Percentiles rank a stretch among this genome's conserved stretches.
These are phyloP conservation scores for Yoshiicerus persimilis DNA, from an alignment of 1,140 invertebrate genomes.

Conservation along the genomic window DNA sequence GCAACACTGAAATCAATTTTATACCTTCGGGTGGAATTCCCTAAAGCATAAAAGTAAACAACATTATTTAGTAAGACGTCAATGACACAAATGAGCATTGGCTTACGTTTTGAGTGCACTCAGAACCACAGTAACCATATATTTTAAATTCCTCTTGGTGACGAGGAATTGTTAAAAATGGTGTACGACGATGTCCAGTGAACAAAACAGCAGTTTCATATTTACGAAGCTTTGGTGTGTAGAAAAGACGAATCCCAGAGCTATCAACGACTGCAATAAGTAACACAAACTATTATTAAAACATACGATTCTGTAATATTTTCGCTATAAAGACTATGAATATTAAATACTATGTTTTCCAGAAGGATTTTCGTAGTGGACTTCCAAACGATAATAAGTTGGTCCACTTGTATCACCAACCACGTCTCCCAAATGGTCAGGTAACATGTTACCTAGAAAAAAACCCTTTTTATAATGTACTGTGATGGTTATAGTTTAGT, in stretches of 20 bases:
- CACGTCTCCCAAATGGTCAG: slow-evolving; percentile 68
- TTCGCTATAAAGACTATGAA: background rate
- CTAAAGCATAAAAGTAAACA: background rate
- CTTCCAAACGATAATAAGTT: slow-evolving; percentile 82
- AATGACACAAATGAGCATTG: background rate
- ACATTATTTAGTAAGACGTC: too few relatives aligned
- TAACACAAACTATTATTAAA: background rate
- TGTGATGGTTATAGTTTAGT: background rate
- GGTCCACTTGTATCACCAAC: slow-evolving; percentile 63
- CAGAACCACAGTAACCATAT: slow-evolving; percentile 74
- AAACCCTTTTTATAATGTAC: background rate
- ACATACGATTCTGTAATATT: background rate
- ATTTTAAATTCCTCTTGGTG: slow-evolving; percentile 69
- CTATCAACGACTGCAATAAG: slow-evolving; percentile 65
- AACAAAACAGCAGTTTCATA: slow-evolving; percentile 78
- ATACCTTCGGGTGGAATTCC: slow-evolving; percentile 71
- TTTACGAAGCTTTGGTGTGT: slow-evolving; percentile 61
- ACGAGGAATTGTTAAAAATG: slow-evolving; percentile 77
- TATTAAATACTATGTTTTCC: slow-evolving; percentile 60
- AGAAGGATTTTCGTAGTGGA: slow-evolving; percentile 80
- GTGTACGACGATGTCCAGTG: slow-evolving; percentile 75
- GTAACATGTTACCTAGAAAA: slow-evolving; percentile 65
- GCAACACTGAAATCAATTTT: slow-evolving; percentile 73
- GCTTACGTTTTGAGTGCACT: slow-evolving; percentile 73
- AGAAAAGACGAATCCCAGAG: slow-evolving; percentile 76